Base-by-base conservation (phyloP, 2,113 vertebrate genomes). In the Smithornis capensis region DNA sequence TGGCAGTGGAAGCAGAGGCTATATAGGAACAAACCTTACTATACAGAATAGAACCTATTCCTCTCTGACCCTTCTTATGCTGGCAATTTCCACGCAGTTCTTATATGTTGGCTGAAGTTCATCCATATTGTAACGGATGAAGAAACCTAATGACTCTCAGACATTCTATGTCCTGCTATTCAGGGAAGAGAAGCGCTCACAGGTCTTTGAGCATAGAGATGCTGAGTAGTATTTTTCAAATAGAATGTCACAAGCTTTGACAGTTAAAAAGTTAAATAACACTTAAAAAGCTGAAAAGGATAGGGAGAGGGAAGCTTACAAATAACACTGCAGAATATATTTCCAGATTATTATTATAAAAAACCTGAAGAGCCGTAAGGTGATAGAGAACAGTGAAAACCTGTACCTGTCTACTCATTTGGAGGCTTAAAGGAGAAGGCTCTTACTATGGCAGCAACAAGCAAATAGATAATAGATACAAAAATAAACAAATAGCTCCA, bases 131-230 rank as follows among this genome's bases (percentile, higher is more conserved):
- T 28, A 82, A 82, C 4, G 28, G 38, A 53, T 73, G 64, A 78
- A 38, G 81, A 47, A 50, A 55, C 17, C 21, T 31, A 27, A 49
- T 47, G 87, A 14, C 60, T 87, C 64, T 49, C 64, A 59, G 62
- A 18, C 1, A 0, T 82, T 60, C 40, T 35, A 0, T 29, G 12
- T 44, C 31, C 42, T 87, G 62, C 62, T 87, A 1, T 0, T 71
- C 24, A n/a, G 53, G 69, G 55, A 76, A 53, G 45, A 29, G 13
- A 35, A 64, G 19, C 0, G 0, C 37, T 64, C 40, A 10, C 24
- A 63, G 11, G 14, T 69, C 24, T 75, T 42, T 28, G 40, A 57
- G 9, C 12, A 28, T 23, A 12, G 64, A 59, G 38, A 62, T 50
- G 21, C 40, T 55, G 33, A 75, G 29, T 11, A n/a, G 12, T 45